These are phyloP conservation scores for Corythornis vintsioides DNA, from an alignment of 2,113 vertebrate genomes.

Conservation along the genomic window DNA sequence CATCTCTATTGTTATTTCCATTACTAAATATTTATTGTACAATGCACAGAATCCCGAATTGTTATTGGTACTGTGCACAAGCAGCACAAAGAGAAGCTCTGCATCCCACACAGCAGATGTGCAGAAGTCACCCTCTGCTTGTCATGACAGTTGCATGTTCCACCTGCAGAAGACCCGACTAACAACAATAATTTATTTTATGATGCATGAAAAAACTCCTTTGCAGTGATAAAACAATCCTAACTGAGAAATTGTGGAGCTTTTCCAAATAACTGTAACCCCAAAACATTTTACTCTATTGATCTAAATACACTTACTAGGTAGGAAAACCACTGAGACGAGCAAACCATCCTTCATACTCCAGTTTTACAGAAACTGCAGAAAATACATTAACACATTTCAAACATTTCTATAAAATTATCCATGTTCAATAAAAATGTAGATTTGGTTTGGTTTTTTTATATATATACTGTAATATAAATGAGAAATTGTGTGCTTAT, in stretches of 20 bases:
- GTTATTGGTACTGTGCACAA: accelerated
- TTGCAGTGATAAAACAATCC: background rate
- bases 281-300: background rate
- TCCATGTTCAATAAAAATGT: background rate
- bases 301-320: background rate
- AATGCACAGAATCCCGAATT: background rate
- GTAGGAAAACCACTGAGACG: background rate
- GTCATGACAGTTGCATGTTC: background rate
- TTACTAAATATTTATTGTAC: background rate
- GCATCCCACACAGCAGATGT: accelerated
- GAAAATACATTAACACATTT: background rate
- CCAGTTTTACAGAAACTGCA: background rate
- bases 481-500: background rate
- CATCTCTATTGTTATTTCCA: background rate
- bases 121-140: background rate
- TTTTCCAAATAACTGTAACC: background rate
- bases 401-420: background rate
- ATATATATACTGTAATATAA: background rate
- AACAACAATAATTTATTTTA: background rate
- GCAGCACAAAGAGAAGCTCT: background rate
- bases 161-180: background rate
- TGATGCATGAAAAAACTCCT: background rate
- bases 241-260: constrained; percentile 14
- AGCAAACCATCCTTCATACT: background rate
- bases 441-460: background rate